phyloP scores from a whole-genome alignment of 2,888 invertebrate species.

The Ptilodon capucinus region DNA sequence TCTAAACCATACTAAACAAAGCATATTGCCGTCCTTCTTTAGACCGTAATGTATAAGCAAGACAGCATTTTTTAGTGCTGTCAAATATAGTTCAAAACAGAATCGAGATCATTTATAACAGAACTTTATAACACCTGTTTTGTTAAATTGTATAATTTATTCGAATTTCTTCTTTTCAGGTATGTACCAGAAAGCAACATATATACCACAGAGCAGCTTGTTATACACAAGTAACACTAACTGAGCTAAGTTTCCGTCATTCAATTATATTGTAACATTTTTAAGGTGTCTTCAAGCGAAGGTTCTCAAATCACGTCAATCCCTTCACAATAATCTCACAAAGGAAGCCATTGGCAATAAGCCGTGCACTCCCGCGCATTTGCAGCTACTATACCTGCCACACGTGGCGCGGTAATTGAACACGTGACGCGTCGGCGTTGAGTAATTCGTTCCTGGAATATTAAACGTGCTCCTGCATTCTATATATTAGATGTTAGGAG shows the following conservation, averaged over 20 bases:
- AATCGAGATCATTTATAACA: no score
- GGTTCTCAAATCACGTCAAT: background rate
- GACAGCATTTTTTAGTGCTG: no score
- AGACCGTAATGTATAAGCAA: no score
- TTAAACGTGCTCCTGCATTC: constrained; percentile 30
- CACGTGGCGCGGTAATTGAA: constrained; percentile 36
- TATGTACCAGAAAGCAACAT: constrained; percentile 7
- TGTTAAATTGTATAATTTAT: no score
- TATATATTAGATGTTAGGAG: constrained; percentile 21
- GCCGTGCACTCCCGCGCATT: constrained; percentile 17
- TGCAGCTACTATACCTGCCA: constrained; percentile 31
- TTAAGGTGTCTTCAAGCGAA: background rate
- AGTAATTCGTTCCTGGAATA: constrained; percentile 35
- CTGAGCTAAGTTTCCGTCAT: no score
- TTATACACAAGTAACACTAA: no score
- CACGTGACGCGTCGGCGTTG: constrained; percentile 36
- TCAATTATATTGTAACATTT: no score
- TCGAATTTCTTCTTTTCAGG: constrained; percentile 22
- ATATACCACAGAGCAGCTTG: background rate
- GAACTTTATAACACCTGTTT: no score
- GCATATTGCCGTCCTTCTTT: no score
- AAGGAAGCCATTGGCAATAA: constrained; percentile 27
- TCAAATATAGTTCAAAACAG: no score
- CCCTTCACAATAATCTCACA: constrained; percentile 15
- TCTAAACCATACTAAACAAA: constrained; percentile 3